Conservation (phyloP, 2,797 vertebrate species). For the Hylomyscus alleni region DNA sequence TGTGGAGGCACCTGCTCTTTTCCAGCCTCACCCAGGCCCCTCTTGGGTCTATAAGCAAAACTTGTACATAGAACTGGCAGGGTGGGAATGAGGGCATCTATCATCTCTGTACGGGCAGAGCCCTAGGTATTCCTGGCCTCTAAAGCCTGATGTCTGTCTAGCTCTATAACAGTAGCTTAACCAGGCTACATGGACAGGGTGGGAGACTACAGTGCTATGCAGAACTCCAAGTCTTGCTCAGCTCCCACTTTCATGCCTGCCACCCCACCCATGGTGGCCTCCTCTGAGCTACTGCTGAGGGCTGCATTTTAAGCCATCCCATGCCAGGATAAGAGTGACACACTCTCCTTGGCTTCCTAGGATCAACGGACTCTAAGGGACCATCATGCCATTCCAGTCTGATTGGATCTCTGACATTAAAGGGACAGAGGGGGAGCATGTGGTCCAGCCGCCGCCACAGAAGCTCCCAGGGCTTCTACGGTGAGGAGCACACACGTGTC, state of each 20-base stretch:
- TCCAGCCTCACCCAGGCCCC: not conserved
- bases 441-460: not conserved
- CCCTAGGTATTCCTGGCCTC: not conserved
- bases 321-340: not conserved
- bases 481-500: not conserved
- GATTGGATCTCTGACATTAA: not conserved
- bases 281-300: not conserved
- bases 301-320: not conserved
- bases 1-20: not conserved
- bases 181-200: not conserved
- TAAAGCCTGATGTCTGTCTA: not conserved
- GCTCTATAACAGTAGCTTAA: not conserved
- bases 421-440: not conserved
- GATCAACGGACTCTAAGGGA: not conserved
- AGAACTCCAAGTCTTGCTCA: not conserved
- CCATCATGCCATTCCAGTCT: not conserved
- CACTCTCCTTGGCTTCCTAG: not conserved
- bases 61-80: not conserved
- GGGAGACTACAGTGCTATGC: not conserved
- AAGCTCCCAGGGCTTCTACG: not conserved
- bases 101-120: not conserved
- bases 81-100: not conserved
- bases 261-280: not conserved
- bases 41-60: not conserved
- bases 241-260: rapidly evolving